Base-by-base conservation (phyloP, 2,113 vertebrate genomes). In the Bungarus multicinctus region DNA sequence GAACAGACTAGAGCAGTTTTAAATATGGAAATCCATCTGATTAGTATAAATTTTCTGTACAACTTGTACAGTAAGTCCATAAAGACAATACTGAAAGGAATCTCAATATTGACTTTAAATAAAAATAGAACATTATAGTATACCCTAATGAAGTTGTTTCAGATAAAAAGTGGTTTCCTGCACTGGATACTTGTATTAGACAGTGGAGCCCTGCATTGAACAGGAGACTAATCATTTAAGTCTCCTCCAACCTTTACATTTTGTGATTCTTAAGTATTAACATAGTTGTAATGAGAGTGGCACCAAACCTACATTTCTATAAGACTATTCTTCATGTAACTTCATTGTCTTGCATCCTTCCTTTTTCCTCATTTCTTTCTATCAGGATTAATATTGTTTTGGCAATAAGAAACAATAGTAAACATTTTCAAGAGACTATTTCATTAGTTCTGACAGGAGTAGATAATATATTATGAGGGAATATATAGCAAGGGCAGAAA, bases 361-460 rank as follows among this genome's bases (percentile, higher is more conserved):
- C 55, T 20, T 9, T 57, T 47, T 52, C 43, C 11, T 27, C 55
- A 23, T n/a, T 87, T 22, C 55, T 64, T 34, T n/a, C 25, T 34
- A 47, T 60, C 34, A 34, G 43, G 30, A 57, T 58, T 50, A 91
- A 91, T 39, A n/a, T 87, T 91, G 22, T 47, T 81, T 81, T 87
- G 45, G 30, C 34, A 87, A 91, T 52, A 87, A 25, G 55, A 91
- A 23, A 55, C 11, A 64, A 52, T 52, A 47, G 53, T 60, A 87
- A 91, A 91, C 43, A n/a, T 85, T 60, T 91, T 60, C 55, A 39
- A 87, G 20, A 39, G 55, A 91, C 20, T n/a, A 12, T 87, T 91
- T 91, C 91, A 91, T 87, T 91, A 52, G 45, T 87, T 52, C 30
- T 64, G 91, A 91, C 85, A 87, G 91, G 30, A 25, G 30, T 34